Evolutionary conservation across 2,797 vertebrate genomes (phyloP).

Genomic region (Melanotaenia pygmaea): DNA sequence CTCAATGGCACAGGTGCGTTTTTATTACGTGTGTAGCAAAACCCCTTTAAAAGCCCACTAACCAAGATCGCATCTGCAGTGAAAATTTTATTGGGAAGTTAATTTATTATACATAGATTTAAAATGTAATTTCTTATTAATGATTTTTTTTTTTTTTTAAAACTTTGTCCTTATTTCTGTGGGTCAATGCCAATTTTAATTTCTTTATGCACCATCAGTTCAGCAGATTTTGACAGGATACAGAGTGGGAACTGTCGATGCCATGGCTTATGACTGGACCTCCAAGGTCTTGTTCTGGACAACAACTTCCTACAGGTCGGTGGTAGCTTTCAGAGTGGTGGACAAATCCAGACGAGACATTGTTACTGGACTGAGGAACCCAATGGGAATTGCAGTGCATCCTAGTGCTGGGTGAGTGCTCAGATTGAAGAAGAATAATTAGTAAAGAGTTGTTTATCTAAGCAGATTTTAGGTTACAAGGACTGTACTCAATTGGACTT

Average conservation of each 20-base stretch:
- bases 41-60: not conserved
- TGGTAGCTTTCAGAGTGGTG: constrained; percentile 75
- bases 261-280: constrained; percentile 85
- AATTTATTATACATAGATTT: not conserved
- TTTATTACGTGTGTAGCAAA: not conserved
- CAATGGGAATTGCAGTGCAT: constrained; percentile 81
- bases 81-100: not conserved
- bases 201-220: constrained; percentile 50
- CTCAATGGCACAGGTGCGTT: constrained; percentile 78
- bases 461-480: not conserved
- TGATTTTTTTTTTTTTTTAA: not conserved
- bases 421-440: not conserved
- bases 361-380: constrained; percentile 70
- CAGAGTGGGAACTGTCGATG: constrained; percentile 73
- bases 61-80: not conserved
- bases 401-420: constrained; percentile 78
- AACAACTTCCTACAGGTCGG: constrained; percentile 60
- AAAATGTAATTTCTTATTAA: not conserved
- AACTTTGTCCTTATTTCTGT: not conserved
- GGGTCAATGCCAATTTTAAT: not conserved
- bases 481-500: not conserved
- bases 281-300: constrained; percentile 84
- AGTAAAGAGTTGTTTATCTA: not conserved
- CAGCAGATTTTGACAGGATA: constrained; percentile 78
- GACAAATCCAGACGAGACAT: constrained; percentile 80